Evolutionary conservation across 2,113 vertebrate species (phyloP), one percentile per base, ranked within the genome.

Genomic region (Cyanoramphus novaezelandiae): DNA sequence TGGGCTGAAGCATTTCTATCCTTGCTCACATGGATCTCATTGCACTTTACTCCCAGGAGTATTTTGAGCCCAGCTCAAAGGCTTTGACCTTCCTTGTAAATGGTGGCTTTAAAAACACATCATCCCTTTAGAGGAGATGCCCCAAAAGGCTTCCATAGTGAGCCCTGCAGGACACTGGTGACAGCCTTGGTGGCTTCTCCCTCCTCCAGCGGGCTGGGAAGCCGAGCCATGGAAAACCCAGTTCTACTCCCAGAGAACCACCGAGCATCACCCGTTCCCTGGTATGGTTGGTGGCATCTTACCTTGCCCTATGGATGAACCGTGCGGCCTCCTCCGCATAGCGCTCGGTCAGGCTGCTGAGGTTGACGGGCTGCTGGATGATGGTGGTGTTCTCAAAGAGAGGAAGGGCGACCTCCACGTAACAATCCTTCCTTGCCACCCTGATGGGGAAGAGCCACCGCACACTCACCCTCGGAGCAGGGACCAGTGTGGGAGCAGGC

Each of bases 281-380:
- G 57, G 57, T 24, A 59, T 35, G 33, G 57, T 10, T 59, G 37
- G 27, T 39, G 70, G 29, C 33, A 24, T 7, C 97, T 97, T 95
- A 99, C 99, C 99, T 99, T 5, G 99, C 98, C 6, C 55, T 81
- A 72, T 15, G 97, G 67, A 99, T 99, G 91, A 99, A 98, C 46
- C 57, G 82, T 0, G 93, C 46, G 0, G 99, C 98, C 62, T 98
- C 97, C 62, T 98, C 97, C 0, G 86, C 94, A 18, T 99, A 99
- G 82, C 72, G 96, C 11, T 83, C 95, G 3, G 98, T 97, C 33
- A 99, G 97, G 37, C 97, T 90, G 97, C 98, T 98, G 69, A 99
- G 98, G 95, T 99, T 92, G 47, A 99, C 98, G 0, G 99, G 99
- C 97, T 99, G 99, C 82, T 99, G 98, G 78, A 99, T 44, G 13